Evolutionary conservation across 2,888 invertebrate genomes (phyloP), one percentile per base, ranked within the genome.

Genomic region (Sinhomidia bicolor): DNA sequence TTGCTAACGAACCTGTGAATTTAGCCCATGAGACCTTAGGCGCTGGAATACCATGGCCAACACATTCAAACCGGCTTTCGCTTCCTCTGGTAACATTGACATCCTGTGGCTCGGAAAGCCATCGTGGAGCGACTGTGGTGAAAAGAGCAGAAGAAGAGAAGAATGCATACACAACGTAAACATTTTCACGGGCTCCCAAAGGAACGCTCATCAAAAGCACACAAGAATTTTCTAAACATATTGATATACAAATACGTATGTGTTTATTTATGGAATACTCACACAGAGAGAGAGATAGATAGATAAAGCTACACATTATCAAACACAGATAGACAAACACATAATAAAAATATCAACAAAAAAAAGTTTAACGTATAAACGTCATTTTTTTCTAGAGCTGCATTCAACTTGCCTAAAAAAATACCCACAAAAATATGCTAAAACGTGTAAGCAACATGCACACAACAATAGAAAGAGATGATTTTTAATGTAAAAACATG

Each of bases 51-150:
- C 91, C 91, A 76, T 90, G 74, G 7, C 91, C 92, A 7, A 68
- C 54, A 82, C 92, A 92, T 82, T 91, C 86, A 76, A 92, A 89
- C 62, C 85, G 76, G 44, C 85, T 88, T 81, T 91, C 91, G 32
- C 90, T 90, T 81, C 92, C 92, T 68, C 91, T 80, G n/a, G 91
- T 85, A 23, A 92, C 90, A 84, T 92, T 92, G 76, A 89, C 82
- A 83, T 92, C 91, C 76, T 83, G 76, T 65, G 92, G 92, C 82
- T 91, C 92, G 54, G 89, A 81, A 68, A 91, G 74, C 91, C 91
- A 92, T 81, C 90, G 89, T 68, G 92, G 92, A 68, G 90, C 91
- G 57, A 92, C 92, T 92, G 78, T 80, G 79, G 54, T 65, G 83
- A 62, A 88, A 88, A 88, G 81, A 81, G 86, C 80, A 86, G 79